These are phyloP conservation scores for Apis laboriosa DNA, from an alignment of 1,140 invertebrate species.

Conservation along the genomic window DNA sequence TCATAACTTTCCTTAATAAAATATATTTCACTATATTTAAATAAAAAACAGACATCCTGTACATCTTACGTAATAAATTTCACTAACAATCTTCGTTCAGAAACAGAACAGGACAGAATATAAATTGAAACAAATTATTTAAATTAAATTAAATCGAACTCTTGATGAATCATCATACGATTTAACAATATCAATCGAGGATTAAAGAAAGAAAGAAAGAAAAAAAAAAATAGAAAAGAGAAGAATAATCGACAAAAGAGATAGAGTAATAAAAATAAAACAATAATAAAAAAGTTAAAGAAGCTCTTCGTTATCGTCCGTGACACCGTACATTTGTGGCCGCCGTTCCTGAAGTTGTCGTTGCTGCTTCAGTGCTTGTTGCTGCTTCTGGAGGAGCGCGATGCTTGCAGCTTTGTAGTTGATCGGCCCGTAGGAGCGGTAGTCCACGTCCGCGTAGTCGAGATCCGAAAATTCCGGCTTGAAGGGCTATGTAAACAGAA, in stretches of 20 bases:
- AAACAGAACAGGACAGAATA: no score
- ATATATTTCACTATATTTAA: no score
- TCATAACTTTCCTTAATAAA: no score
- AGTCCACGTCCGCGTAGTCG: slow-evolving; percentile 94
- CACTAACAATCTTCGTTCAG: no score
- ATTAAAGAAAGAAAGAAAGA: background rate
- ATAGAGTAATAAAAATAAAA: background rate
- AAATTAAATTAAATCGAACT: background rate
- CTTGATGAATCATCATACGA: background rate
- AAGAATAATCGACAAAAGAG: background rate
- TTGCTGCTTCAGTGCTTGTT: slow-evolving; percentile 67
- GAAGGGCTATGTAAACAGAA: slow-evolving; percentile 82
- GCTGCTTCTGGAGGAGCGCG: slow-evolving; percentile 76
- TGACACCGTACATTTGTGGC: slow-evolving; percentile 79
- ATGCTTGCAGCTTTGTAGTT: slow-evolving; percentile 94
- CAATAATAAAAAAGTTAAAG: slow-evolving; percentile 65
- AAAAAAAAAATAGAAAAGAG: background rate
- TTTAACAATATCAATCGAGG: background rate
- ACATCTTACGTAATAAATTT: no score
- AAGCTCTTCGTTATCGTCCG: slow-evolving; percentile 79
- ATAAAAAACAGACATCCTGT: no score
- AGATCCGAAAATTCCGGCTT: slow-evolving; percentile 88
- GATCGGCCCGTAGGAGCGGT: slow-evolving; percentile 93
- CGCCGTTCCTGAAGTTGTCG: slow-evolving; percentile 66
- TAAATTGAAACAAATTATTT: no score